phyloP scores from a whole-genome alignment of 2,113 vertebrate species.

The Taxidea taxus region DNA sequence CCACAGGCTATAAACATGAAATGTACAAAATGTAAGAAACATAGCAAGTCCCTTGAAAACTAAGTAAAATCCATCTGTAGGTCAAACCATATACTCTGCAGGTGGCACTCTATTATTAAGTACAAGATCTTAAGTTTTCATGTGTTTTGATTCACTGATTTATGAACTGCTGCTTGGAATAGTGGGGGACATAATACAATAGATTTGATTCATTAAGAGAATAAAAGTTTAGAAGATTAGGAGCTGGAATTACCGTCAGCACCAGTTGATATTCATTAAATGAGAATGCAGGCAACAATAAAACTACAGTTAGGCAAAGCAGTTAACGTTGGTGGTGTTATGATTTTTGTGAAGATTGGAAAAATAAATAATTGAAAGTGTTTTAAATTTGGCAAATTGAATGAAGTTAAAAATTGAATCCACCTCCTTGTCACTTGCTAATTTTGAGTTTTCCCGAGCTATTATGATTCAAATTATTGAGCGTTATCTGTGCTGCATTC shows the following conservation, averaged over 20 bases:
- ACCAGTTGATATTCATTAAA: constrained; percentile 63
- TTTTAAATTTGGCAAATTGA: constrained; percentile 58
- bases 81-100: constrained; percentile 68
- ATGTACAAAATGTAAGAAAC: not conserved
- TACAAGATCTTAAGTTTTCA: constrained; percentile 74
- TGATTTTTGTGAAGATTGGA: constrained; percentile 49
- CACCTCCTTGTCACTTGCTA: constrained; percentile 48
- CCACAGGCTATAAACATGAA: not conserved
- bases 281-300: constrained; percentile 32
- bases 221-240: constrained; percentile 46
- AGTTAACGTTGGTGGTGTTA: constrained; percentile 33
- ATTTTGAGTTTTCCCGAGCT: constrained; percentile 40
- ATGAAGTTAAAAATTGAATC: constrained; percentile 65
- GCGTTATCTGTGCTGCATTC: not conserved
- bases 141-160: constrained; percentile 74
- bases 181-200: constrained; percentile 10
- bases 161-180: constrained; percentile 47
- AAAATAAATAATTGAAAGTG: constrained; percentile 58
- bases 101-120: constrained; percentile 57
- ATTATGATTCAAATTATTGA: constrained; percentile 41
- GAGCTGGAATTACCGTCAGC: not conserved
- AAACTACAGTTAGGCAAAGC: constrained; percentile 26
- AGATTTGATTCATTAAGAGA: constrained; percentile 56
- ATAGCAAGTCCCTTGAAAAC: constrained; percentile 62
- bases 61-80: constrained; percentile 70